Evolutionary conservation across 2,888 invertebrate species (phyloP), one percentile per base, ranked within the genome.

Genomic region (Tuta absoluta): DNA sequence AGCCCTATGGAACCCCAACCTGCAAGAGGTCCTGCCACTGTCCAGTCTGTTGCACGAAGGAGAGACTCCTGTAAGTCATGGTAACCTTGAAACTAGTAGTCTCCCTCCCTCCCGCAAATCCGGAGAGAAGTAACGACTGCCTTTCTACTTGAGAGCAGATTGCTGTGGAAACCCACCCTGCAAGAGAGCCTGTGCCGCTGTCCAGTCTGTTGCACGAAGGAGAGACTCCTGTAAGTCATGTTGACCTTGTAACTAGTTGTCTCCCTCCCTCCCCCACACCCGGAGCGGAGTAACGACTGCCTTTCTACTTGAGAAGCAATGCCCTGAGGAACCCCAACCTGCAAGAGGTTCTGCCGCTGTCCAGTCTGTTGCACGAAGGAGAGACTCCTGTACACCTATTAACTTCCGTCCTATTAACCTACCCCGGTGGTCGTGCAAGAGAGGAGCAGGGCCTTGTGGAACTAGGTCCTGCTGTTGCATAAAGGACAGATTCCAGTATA

Each of bases 31-130:
- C 0, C 74, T 94, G 49, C 93, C 93, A 0, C 77, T 93, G 59
- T 89, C 91, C 45, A 94, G 94, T 71, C 89, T 93, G 81, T 87
- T 94, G 66, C 93, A 93, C 58, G 91, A 93, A 14, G 94, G 94
- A 41, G 94, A 95, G 77, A 85, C 87, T 67, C 82, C 92, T 78
- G 94, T 94, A 81, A 72, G 78, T 53, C 5, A 12, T 23, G 10
- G 4, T 24, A 23, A 12, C 10, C 5, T n/a, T 19, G 2, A 12
- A 45, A 45, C 73, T 33, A 72, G 69, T 57, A 78, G 83, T 65
- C 68, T 83, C 7, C 89, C 86, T 1, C 90, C 89, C 14, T 14
- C 0, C 41, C 11, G 93, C 93, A 19, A 94, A 94, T 73, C 92
- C 92, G 1, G 86, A 21, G 91, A 92, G 72, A 94, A 94, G 73